A percentile compares a stretch with the other conserved stretches of the same genome.
phyloP scores from a whole-genome alignment of 2,888 invertebrate species.

The Andrena dorsata region DNA sequence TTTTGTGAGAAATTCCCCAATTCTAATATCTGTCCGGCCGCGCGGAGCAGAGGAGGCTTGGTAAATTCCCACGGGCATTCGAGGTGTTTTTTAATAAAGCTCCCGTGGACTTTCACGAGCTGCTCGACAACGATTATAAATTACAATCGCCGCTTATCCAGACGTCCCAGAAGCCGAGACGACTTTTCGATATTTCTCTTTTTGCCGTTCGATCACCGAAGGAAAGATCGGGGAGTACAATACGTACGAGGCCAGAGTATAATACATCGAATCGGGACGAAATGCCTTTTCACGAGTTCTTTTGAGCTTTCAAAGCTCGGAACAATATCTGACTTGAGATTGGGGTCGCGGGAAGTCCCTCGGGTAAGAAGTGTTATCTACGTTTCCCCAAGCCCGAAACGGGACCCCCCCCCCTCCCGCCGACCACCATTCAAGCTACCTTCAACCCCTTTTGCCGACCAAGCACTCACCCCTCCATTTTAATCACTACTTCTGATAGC shows the following conservation, averaged over 20 bases:
- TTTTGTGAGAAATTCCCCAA: not conserved
- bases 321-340: constrained; percentile 83
- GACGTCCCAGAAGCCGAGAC: constrained; percentile 46
- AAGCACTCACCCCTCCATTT: constrained; percentile 76
- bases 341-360: constrained; percentile 80
- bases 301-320: constrained; percentile 82
- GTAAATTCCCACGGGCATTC: not conserved
- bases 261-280: constrained; percentile 79
- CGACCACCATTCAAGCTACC: constrained; percentile 67
- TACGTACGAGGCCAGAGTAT: constrained; percentile 77
- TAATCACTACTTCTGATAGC: constrained; percentile 80
- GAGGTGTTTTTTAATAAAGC: constrained; percentile 6
- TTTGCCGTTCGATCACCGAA: constrained; percentile 54
- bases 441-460: constrained; percentile 74
- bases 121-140: constrained; percentile 62
- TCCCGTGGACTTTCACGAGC: not conserved
- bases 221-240: constrained; percentile 73
- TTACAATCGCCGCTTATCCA: constrained; percentile 65
- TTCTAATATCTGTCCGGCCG: not conserved
- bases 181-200: constrained; percentile 64
- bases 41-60: not conserved
- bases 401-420: constrained; percentile 67
- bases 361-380: constrained; percentile 82
- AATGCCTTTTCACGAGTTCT: constrained; percentile 81
- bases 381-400: constrained; percentile 79